Conservation (phyloP, 2,113 vertebrate species). For the Zootoca vivipara region DNA sequence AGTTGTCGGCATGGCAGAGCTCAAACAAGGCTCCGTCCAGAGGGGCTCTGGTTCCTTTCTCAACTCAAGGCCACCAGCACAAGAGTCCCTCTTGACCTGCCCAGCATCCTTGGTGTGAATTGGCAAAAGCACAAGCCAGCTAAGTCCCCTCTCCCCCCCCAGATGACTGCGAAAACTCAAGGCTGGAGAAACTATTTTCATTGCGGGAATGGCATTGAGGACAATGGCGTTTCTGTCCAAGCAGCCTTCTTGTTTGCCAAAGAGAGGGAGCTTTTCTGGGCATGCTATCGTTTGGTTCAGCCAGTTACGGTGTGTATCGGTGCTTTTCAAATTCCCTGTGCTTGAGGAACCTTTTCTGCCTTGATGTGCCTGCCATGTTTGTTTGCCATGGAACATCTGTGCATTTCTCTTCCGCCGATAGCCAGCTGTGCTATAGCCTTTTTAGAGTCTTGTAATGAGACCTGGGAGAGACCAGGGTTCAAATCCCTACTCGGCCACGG, state of each 20-base stretch:
- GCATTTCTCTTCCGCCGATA: neutral
- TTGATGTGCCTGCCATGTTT: neutral
- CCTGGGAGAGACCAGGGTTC: no score
- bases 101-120: neutral
- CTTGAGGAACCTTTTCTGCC: neutral
- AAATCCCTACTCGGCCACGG: no score
- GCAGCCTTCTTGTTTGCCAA: no score
- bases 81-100: neutral
- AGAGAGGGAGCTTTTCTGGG: neutral
- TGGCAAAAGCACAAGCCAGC: neutral
- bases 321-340: neutral
- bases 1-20: no score
- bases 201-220: no score
- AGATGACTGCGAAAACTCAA: neutral
- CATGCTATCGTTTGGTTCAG: neutral
- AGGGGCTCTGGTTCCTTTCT: neutral
- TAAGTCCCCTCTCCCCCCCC: neutral
- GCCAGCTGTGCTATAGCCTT: no score
- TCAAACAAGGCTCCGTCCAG: neutral
- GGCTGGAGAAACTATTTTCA: neutral
- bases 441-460: no score
- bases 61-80: no score
- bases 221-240: neutral
- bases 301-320: neutral
- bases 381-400: neutral